phyloP scores from a whole-genome alignment of 2,113 vertebrate genomes.

The Tangachromis dhanisi region DNA sequence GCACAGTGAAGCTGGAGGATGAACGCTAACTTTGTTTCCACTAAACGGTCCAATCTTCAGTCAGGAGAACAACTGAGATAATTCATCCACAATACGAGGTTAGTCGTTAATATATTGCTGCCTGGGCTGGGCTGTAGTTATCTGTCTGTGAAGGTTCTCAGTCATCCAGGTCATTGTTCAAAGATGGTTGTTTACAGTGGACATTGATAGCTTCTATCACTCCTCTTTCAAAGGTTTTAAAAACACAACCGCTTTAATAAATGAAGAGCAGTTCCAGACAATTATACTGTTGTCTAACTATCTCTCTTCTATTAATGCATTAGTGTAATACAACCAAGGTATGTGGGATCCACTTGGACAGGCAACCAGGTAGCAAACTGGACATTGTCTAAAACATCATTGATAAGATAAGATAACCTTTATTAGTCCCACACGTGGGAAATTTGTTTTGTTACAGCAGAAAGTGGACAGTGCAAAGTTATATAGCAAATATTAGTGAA shows the following conservation, averaged over 20 bases:
- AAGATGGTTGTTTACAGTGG: not conserved
- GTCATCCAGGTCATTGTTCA: not conserved
- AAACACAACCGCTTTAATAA: not conserved
- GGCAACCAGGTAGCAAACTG: not conserved
- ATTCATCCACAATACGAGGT: too few species aligned
- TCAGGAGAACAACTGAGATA: too few species aligned
- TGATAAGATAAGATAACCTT: not conserved
- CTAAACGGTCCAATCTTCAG: too few species aligned
- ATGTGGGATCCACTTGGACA: not conserved
- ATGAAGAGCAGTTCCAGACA: not conserved
- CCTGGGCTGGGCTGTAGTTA: too few species aligned
- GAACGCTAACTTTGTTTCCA: too few species aligned
- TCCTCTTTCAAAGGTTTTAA: not conserved
- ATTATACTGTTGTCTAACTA: not conserved
- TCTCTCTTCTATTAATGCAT: not conserved
- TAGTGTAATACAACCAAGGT: not conserved
- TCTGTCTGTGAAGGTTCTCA: too few species aligned
- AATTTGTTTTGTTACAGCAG: not conserved
- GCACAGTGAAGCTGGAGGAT: too few species aligned
- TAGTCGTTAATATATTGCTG: too few species aligned
- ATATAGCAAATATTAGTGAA: not conserved
- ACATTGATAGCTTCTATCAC: not conserved
- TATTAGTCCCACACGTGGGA: not conserved
- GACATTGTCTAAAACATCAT: not conserved
- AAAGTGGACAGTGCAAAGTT: not conserved